Evolutionary conservation across 2,888 invertebrate species (phyloP).

Genomic region (Ornithoptera priamus): DNA sequence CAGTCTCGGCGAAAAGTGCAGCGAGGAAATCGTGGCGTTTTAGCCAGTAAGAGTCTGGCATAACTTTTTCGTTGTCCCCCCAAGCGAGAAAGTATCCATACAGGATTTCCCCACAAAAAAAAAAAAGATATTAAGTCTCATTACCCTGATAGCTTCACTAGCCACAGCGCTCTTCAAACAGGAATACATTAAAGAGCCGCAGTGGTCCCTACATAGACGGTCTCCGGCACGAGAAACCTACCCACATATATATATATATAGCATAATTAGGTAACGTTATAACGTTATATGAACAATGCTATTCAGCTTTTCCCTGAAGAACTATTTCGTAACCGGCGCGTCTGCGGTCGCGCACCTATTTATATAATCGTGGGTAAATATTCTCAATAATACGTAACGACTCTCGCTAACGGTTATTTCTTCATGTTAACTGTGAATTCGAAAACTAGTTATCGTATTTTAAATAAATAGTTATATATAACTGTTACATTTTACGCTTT

Average conservation of each 20-base stretch:
- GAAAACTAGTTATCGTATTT: slow-evolving; percentile 6
- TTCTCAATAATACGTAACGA: slow-evolving; percentile 28
- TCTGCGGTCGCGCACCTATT: slow-evolving; percentile 16
- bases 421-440: slow-evolving; percentile 19
- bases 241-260: neutral
- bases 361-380: slow-evolving; percentile 28
- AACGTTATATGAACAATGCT: neutral
- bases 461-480: neutral
- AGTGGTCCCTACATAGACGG: no score
- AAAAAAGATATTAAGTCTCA: no score
- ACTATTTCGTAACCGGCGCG: slow-evolving; percentile 18
- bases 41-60: no score
- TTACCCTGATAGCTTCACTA: no score
- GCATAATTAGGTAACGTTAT: neutral
- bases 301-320: slow-evolving; percentile 5
- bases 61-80: no score
- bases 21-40: no score
- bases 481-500: neutral
- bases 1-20: no score
- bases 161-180: no score
- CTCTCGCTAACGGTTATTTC: slow-evolving; percentile 26
- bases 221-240: neutral
- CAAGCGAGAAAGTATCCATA: no score
- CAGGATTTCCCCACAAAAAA: no score
- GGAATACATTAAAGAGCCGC: no score